Evolutionary conservation across 2,797 vertebrate genomes (phyloP), one percentile per base, ranked within the genome.

Genomic region (Lagocephalus sceleratus): DNA sequence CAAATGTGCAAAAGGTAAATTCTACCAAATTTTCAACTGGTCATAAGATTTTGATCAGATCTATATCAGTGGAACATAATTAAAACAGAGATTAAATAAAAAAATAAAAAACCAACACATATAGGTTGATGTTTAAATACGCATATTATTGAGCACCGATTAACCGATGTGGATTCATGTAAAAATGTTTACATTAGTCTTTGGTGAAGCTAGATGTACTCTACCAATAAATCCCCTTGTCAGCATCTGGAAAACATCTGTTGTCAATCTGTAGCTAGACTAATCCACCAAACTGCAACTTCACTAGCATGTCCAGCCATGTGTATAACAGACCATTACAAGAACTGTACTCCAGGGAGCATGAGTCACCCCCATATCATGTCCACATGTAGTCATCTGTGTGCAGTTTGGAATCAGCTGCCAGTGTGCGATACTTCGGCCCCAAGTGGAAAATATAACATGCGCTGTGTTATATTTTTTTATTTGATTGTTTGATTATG

Each of bases 361-460:
- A 65, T 83, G 84, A 86, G 68, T 86, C 79, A 78, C 54, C 54
- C 11, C 20, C 60, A 50, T 74, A 76, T 84, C 69, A 71, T 81
- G 81, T 63, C 74, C 86, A 78, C 44, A 54, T 85, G 85, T 82
- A 85, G 84, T 77, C 60, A 57, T 68, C 79, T 54, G 57, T 61
- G 65, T 60, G 47, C 54, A 67, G 58, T 62, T 58, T 73, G 50
- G 19, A 66, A 59, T 71, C 53, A 58, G 65, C n/a, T n/a, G n/a
- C 55, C 20, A 41, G 66, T 51, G 55, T 46, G 47, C 38, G 57
- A 48, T 10, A 25, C 53, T 63, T 43, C 1, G 20, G 48, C 73
- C 66, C 60, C 54, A 55, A 73, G 72, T 68, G 72, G 67, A 79
- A 74, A 66, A 60, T 41, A 22, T 51, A 58, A 81, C 45, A 49